Conservation (phyloP, 1,140 invertebrate genomes). For the Lithobius niger region DNA sequence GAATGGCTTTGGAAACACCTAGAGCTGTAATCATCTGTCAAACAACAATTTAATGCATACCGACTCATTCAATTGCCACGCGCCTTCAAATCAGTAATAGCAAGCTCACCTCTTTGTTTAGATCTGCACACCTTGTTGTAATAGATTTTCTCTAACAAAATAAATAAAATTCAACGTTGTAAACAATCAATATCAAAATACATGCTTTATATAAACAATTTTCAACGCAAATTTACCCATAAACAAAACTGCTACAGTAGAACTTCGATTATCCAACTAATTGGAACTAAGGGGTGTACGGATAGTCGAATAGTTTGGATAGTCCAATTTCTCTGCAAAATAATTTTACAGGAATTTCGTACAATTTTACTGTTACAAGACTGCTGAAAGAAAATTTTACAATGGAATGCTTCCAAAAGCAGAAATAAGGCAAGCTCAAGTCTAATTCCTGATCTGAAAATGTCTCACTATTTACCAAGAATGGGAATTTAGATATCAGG, state of each 20-base stretch:
- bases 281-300: no score
- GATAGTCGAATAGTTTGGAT: no score
- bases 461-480: no score
- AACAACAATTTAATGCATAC: not conserved
- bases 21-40: slow-evolving; percentile 41
- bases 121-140: slow-evolving; percentile 52
- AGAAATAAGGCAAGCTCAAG: no score
- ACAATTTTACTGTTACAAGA: no score
- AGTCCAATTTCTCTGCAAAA: no score
- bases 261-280: no score
- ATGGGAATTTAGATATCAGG: no score
- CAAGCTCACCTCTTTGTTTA: slow-evolving; percentile 44
- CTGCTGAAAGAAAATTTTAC: no score
- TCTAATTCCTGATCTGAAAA: no score
- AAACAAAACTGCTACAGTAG: not conserved
- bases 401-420: no score
- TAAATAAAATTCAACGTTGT: not conserved
- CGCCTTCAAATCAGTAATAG: not conserved
- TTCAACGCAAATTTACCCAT: not conserved
- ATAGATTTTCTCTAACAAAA: slow-evolving; percentile 25
- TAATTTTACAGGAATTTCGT: no score
- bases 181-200: not conserved
- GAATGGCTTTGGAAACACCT: slow-evolving; percentile 83
- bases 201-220: not conserved
- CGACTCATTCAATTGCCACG: not conserved